Conservation (phyloP, 2,888 invertebrate genomes). For the Pristionchus mayeri region DNA sequence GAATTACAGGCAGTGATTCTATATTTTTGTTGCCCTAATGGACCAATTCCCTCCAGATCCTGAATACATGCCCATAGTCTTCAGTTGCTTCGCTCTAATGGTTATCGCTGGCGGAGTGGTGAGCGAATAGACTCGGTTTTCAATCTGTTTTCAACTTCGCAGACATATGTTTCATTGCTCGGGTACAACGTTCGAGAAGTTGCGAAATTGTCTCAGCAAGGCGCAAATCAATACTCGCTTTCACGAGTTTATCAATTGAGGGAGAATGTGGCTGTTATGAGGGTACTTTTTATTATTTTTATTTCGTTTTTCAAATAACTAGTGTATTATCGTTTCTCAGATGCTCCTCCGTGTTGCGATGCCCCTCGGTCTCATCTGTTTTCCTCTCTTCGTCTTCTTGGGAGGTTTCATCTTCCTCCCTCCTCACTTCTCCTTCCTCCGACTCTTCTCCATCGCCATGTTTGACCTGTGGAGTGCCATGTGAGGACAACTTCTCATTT, state of each 20-base stretch:
- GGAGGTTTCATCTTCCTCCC: constrained; percentile 5
- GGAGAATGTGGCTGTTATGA: not conserved
- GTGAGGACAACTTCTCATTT: too few species aligned
- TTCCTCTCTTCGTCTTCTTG: not conserved
- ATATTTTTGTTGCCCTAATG: too few species aligned
- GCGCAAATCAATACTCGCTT: not conserved
- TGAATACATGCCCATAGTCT: not conserved
- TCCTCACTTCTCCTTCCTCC: not conserved
- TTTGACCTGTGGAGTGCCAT: not conserved
- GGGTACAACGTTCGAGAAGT: not conserved
- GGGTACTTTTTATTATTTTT: not conserved
- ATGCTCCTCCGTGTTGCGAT: not conserved
- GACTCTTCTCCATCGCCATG: not conserved
- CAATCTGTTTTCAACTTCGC: too few species aligned
- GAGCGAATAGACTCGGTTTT: too few species aligned
- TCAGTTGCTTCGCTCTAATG: not conserved
- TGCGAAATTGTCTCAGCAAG: not conserved
- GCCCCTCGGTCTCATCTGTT: not conserved
- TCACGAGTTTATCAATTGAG: constrained; percentile 4
- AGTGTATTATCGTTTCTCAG: not conserved
- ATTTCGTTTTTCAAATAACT: not conserved
- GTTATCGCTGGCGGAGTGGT: not conserved
- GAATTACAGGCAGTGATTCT: not conserved
- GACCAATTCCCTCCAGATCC: not conserved
- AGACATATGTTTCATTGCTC: not conserved